Conservation (phyloP, 1,140 invertebrate species). For the Planococcus citri region DNA sequence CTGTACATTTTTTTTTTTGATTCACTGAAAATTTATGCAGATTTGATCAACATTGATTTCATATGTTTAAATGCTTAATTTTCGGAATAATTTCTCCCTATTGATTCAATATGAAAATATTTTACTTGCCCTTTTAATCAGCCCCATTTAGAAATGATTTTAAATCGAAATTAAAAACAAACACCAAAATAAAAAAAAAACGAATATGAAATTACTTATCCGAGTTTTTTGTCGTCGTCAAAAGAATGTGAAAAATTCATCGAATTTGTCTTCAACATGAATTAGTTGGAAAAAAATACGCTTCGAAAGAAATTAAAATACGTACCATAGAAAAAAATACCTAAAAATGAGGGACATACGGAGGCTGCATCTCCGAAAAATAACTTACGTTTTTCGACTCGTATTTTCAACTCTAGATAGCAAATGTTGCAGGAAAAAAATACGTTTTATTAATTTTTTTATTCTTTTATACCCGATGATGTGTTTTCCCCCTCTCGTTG, state of each 20-base stretch:
- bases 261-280: background rate
- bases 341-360: background rate
- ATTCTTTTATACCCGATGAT: background rate
- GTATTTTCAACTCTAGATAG: background rate
- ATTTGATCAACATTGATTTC: too few relatives aligned
- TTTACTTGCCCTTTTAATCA: too few relatives aligned
- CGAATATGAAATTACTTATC: background rate
- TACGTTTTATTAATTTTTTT: conserved; percentile 1
- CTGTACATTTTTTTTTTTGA: too few relatives aligned
- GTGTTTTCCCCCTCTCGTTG: background rate
- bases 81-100: too few relatives aligned
- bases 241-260: background rate
- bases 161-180: too few relatives aligned
- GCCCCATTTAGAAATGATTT: too few relatives aligned
- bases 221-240: background rate
- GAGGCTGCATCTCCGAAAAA: background rate
- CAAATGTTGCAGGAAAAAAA: background rate
- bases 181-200: too few relatives aligned
- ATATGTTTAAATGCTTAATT: too few relatives aligned
- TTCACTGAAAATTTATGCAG: too few relatives aligned
- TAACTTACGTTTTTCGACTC: background rate
- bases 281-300: background rate
- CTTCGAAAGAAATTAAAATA: background rate
- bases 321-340: background rate
- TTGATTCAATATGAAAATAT: too few relatives aligned